phyloP scores from a whole-genome alignment of 2,113 vertebrate genomes.

The Barbus barbus region DNA sequence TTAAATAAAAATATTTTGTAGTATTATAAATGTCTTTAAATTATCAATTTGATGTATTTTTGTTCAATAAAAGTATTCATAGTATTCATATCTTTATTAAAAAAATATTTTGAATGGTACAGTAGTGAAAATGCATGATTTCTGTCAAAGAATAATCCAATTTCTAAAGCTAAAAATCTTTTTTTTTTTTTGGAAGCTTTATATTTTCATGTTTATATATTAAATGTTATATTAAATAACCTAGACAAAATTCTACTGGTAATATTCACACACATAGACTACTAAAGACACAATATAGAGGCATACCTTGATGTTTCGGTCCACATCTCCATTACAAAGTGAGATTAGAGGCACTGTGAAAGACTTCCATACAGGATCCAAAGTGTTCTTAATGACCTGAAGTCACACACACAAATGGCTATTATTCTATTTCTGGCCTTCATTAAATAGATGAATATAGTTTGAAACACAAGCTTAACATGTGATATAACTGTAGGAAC shows the following conservation, averaged over 20 bases:
- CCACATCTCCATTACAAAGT: constrained; percentile 92
- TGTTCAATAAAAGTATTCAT: neutral
- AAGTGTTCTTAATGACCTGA: constrained; percentile 96
- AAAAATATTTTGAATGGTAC: neutral
- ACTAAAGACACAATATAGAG: neutral
- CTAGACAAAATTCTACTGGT: neutral
- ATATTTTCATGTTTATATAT: neutral
- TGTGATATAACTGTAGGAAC: neutral
- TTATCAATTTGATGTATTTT: no score
- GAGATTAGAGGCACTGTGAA: constrained; percentile 94
- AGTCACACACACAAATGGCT: constrained; percentile 44
- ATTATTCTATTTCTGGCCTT: neutral
- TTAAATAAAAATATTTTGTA: no score
- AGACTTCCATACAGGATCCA: constrained; percentile 93
- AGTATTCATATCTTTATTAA: no score
- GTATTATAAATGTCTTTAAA: no score
- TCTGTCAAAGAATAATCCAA: neutral
- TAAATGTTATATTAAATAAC: neutral
- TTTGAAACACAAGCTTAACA: neutral
- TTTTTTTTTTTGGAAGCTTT: no score
- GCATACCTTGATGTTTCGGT: constrained; percentile 91
- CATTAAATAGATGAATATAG: neutral
- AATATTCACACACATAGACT: neutral
- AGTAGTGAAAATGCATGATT: neutral
- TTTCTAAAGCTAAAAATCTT: neutral